Base-by-base conservation (phyloP, 2,113 vertebrate species). In the Rhea pennata region DNA sequence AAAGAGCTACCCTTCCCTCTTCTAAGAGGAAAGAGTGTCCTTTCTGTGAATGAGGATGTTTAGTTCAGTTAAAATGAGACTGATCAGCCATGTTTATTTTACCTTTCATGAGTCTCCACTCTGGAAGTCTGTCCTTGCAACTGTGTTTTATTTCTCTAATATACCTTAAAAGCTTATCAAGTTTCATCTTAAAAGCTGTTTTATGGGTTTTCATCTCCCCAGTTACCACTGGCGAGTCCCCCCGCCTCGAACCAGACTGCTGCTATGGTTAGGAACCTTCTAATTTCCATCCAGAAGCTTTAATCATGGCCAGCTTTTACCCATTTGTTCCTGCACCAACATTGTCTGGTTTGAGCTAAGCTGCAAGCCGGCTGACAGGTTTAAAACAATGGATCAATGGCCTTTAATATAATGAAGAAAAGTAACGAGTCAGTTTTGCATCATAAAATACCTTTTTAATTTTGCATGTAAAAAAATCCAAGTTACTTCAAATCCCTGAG, bases 301-400 rank as follows among this genome's bases (percentile, higher is more conserved):
- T 59, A 59, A 90, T 79, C 78, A 61, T 78, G 79, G 59, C 9
- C 75, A 83, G 84, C 53, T 80, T 95, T 91, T 82, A 90, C 13
- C 29, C 50, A 58, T 89, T 69, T 92, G 77, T 59, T 91, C 71
- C 15, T 46, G 58, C 74, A 77, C 84, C 90, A 96, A 44, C 54
- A 70, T 15, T 85, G 69, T 67, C 83, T 88, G 65, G 71, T 82
- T 70, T 73, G 48, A 92, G 53, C 92, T 94, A 66, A 82, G 91
- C 80, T 79, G 81, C 88, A 87, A 92, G 50, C 74, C 50, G 77
- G 64, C 48, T 80, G 80, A 92, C 77, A 82, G 6, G 14, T 48
- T 83, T 81, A 84, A 66, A 92, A 48, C 75, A 95, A 96, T 6
- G 15, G 92, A 92, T 93, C 96, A 79, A 89, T 70, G 54, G 50